Evolutionary conservation across 2,888 invertebrate genomes (phyloP).

Genomic region (Poecilobothrus nobilitatus): DNA sequence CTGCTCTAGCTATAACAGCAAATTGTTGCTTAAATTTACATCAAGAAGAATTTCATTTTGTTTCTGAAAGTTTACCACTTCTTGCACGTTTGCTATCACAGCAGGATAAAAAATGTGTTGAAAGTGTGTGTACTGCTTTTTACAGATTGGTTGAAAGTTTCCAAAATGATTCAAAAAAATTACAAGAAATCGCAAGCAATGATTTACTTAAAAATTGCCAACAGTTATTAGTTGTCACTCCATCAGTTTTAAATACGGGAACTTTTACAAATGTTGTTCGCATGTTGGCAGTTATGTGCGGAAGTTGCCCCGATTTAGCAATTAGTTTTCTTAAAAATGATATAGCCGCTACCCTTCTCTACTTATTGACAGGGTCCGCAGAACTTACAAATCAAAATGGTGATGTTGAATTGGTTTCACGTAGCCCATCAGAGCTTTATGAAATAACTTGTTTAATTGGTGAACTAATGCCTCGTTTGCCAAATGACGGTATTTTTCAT

Average conservation of each 20-base stretch:
- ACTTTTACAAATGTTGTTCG: conserved; percentile 95
- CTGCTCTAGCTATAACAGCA: conserved; percentile 91
- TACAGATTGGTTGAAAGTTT: conserved; percentile 94
- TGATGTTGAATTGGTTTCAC: conserved; percentile 76
- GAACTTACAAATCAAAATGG: conserved; percentile 39
- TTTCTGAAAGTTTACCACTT: conserved; percentile 77
- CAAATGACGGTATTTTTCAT: conserved; percentile 89
- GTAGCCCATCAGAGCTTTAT: conserved; percentile 92
- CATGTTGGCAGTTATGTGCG: conserved; percentile 94
- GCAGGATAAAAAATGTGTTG: conserved; percentile 96
- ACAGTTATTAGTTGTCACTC: conserved; percentile 83
- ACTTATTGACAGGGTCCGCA: conserved; percentile 83
- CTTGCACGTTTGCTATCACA: conserved; percentile 71
- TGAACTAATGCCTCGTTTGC: conserved; percentile 93
- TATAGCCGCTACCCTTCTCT: conserved; percentile 90
- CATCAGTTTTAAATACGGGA: conserved; percentile 87
- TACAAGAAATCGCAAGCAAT: conserved; percentile 85
- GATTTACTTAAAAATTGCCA: conserved; percentile 88
- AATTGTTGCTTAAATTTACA: conserved; percentile 95
- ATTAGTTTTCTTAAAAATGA: conserved; percentile 86
- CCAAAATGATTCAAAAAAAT: conserved; percentile 78
- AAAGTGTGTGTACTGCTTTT: conserved; percentile 93
- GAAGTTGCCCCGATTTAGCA: conserved; percentile 89
- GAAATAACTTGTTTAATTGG: conserved; percentile 96
- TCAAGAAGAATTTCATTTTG: conserved; percentile 88